Conservation (phyloP, 1,140 invertebrate species). For the Drosophila bipectinata region DNA sequence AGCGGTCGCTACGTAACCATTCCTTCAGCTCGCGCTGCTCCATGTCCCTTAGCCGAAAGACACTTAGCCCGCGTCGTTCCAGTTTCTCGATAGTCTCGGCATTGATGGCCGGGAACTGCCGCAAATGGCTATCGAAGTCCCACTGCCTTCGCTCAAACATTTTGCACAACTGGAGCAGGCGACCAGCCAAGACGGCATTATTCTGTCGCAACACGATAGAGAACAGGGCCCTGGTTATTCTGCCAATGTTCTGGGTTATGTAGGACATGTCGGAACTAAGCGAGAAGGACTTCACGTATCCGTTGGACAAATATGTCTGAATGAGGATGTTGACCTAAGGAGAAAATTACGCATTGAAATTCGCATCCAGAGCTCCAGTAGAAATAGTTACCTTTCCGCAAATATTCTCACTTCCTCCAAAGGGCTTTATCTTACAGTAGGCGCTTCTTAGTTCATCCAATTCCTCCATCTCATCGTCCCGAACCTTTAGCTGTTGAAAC, state of each 20-base stretch:
- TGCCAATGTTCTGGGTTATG: conserved; percentile 95
- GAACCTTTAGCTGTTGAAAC: conserved; percentile 97
- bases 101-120: conserved; percentile 93
- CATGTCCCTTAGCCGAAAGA: conserved; percentile 94
- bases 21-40: conserved; percentile 92
- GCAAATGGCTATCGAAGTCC: conserved; percentile 93
- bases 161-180: conserved; percentile 93
- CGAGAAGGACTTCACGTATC: conserved; percentile 93
- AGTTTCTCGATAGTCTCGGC: conserved; percentile 92
- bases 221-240: conserved; percentile 96
- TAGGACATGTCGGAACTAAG: conserved; percentile 97
- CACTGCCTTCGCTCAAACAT: conserved; percentile 96
- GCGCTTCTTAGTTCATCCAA: conserved; percentile 90
- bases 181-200: conserved; percentile 93
- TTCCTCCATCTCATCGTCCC: conserved; percentile 97
- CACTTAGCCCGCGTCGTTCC: conserved; percentile 89
- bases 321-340: conserved; percentile 92
- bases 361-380: neutral
- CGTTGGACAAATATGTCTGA: conserved; percentile 94
- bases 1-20: conserved; percentile 90
- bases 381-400: conserved; percentile 92
- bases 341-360: neutral
- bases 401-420: conserved; percentile 94
- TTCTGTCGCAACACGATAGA: conserved; percentile 96
- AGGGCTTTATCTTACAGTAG: conserved; percentile 90